phyloP scores from a whole-genome alignment of 2,797 vertebrate genomes.

The Nannoperca obscura region DNA sequence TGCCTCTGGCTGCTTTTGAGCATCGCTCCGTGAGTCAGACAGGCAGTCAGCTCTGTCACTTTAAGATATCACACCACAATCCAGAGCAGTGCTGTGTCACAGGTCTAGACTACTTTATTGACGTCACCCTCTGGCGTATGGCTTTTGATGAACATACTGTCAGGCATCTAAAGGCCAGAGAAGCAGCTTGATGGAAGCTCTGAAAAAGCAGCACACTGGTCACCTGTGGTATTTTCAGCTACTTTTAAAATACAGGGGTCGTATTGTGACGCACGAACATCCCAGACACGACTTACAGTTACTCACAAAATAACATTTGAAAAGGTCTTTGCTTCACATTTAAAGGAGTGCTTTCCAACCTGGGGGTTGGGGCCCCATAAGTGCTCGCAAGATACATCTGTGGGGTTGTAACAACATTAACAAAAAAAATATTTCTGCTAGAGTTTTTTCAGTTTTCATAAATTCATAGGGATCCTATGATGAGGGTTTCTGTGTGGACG shows the following conservation, averaged over 20 bases:
- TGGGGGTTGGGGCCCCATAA: neutral
- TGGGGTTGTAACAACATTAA: neutral
- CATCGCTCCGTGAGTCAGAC: slow-evolving; percentile 39
- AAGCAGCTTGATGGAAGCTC: slow-evolving; percentile 20
- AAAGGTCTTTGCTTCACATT: slow-evolving; percentile 7
- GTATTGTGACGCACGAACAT: slow-evolving; percentile 15
- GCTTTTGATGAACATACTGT: slow-evolving; percentile 46
- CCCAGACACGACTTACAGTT: neutral
- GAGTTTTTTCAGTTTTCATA: neutral
- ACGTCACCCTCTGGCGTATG: slow-evolving; percentile 44
- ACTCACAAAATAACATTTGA: slow-evolving; percentile 9
- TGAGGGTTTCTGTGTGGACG: neutral
- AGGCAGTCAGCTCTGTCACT: slow-evolving; percentile 48
- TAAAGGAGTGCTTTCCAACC: neutral
- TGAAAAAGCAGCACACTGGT: neutral
- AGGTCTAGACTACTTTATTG: slow-evolving; percentile 35
- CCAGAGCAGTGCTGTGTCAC: slow-evolving; percentile 50
- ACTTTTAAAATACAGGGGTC: slow-evolving; percentile 1
- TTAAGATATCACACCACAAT: slow-evolving; percentile 58
- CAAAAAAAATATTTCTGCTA: neutral
- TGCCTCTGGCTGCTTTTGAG: slow-evolving; percentile 54
- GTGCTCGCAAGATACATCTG: neutral
- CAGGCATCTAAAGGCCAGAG: slow-evolving; percentile 14
- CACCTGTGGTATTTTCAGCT: slow-evolving; percentile 38
- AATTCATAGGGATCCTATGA: neutral